Evolutionary conservation across 2,113 vertebrate species (phyloP), one percentile per base, ranked within the genome.

Genomic region (Lucifuga dentata): DNA sequence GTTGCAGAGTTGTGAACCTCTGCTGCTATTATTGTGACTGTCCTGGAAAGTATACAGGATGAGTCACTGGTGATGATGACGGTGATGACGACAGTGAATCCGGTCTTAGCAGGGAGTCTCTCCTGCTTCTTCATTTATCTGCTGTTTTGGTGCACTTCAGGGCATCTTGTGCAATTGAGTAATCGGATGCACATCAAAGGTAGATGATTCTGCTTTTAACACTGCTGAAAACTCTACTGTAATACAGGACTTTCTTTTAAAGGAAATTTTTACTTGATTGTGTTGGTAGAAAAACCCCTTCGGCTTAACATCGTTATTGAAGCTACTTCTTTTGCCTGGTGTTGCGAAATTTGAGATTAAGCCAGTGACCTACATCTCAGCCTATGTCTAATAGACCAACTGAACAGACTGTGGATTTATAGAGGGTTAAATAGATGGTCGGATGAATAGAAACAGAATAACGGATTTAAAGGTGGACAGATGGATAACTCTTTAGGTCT

Each of bases 131-230:
- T 64, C 68, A 71, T 61, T 73, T 21, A 39, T 67, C 58, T 50
- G 24, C 11, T 1, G 43, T 16, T 44, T 33, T 0, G 10, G 46
- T n/a, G 24, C 13, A 39, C 13, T 68, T 33, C 23, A 8, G 10
- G 57, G 24, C 38, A 24, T 65, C 56, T 52, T 50, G n/a, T 46
- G 17, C 11, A 35, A 24, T 38, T 35, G 35, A 78, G 41, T 67
- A 64, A 56, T 64, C 4, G 0, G 32, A 65, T 62, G 29, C 23
- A 23, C 69, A 68, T 80, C 73, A 78, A 55, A 78, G 62, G 56
- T 21, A 56, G 68, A 72, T 1, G 15, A 23, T 15, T 73, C 52
- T 46, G 10, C 51, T 70, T 29, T 73, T n/a, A n/a, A n/a, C n/a
- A n/a, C n/a, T 13, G 44, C 32, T 29, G 36, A 62, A 15, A 45